phyloP scores from a whole-genome alignment of 2,797 vertebrate genomes.

The Sebastes baramenuke region DNA sequence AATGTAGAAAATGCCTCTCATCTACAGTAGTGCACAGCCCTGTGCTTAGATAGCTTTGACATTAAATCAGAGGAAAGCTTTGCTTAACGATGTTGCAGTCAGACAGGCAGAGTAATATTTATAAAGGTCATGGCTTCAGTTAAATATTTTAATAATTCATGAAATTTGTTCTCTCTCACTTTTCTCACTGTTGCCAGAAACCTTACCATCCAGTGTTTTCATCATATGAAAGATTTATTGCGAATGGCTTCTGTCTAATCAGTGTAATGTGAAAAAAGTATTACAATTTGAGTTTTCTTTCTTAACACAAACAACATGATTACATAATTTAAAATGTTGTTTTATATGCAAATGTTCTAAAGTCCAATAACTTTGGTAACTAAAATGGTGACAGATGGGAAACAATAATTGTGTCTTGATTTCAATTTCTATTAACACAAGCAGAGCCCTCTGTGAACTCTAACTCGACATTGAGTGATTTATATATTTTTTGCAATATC shows the following conservation, averaged over 20 bases:
- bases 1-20: constrained; percentile 19
- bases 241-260: neutral
- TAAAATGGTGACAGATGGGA: neutral
- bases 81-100: constrained; percentile 45
- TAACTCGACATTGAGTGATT: neutral
- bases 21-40: constrained; percentile 11
- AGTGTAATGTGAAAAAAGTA: neutral
- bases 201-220: neutral
- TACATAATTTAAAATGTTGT: neutral
- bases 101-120: constrained; percentile 56
- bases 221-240: constrained; percentile 20
- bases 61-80: constrained; percentile 51
- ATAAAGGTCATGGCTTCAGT: constrained; percentile 66
- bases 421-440: neutral
- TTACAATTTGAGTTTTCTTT: neutral
- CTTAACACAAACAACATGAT: neutral
- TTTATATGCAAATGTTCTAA: neutral
- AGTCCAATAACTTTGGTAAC: neutral
- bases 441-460: neutral
- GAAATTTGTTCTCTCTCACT: constrained; percentile 11
- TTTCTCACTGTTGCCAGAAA: constrained; percentile 25
- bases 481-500: neutral
- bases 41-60: constrained; percentile 47
- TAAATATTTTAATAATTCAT: constrained; percentile 59
- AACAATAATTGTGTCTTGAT: neutral